Evolutionary conservation across 1,140 invertebrate genomes (phyloP).

Genomic region (Conus betulinus): DNA sequence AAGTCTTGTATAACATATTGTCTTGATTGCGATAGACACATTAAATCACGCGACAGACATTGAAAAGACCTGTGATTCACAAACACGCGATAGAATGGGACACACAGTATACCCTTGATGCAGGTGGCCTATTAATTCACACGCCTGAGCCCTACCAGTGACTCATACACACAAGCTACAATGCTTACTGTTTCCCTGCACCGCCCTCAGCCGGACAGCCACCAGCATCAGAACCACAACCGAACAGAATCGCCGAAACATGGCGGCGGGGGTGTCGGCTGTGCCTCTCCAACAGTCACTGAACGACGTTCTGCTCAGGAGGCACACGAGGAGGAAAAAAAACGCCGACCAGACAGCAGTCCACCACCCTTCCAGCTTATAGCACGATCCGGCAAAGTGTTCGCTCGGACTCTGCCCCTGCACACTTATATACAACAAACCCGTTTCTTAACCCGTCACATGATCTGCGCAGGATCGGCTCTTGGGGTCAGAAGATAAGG

Average conservation of each 20-base stretch:
- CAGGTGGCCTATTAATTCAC: no score
- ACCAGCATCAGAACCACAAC: not conserved
- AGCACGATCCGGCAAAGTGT: no score
- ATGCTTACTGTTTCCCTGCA: constrained; percentile 19
- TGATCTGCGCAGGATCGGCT: not conserved
- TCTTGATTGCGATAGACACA: no score
- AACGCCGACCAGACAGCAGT: not conserved
- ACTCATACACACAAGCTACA: no score
- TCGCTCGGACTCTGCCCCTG: no score
- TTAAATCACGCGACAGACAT: no score
- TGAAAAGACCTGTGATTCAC: no score
- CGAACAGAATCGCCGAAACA: not conserved
- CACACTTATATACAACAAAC: not conserved
- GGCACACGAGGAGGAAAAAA: not conserved
- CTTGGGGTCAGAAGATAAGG: not conserved
- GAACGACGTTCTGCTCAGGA: not conserved
- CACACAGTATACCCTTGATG: no score
- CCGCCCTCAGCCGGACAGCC: not conserved
- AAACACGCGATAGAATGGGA: no score
- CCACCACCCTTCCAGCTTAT: no score
- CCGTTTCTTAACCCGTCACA: not conserved
- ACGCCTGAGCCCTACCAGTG: no score
- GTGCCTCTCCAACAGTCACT: not conserved
- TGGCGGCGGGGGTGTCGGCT: not conserved
- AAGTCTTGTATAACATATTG: no score